Evolutionary conservation across 2,113 vertebrate genomes (phyloP).

Genomic region (Macroglossus sobrinus): DNA sequence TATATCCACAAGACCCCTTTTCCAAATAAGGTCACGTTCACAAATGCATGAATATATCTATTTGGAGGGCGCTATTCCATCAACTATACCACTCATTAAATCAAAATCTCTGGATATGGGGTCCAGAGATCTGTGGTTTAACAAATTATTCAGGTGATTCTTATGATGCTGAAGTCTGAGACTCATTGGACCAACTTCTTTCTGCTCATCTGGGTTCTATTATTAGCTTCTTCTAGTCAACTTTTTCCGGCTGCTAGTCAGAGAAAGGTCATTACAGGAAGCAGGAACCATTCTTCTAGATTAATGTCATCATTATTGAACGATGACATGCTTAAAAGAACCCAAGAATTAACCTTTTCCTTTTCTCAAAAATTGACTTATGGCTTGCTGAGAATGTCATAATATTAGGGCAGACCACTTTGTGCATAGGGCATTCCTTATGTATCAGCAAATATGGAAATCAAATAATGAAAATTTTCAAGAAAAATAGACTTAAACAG

Average conservation of each 20-base stretch:
- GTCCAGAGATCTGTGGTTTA: not conserved
- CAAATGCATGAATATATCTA: not conserved
- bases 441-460: not conserved
- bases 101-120: not conserved
- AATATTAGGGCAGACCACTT: not conserved
- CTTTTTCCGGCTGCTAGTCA: not conserved
- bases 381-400: not conserved
- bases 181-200: not conserved
- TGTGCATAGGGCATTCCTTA: not conserved
- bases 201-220: not conserved
- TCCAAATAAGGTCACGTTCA: not conserved
- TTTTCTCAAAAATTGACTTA: not conserved
- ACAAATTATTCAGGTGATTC: not conserved
- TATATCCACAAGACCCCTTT: not conserved
- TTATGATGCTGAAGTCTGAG: not conserved
- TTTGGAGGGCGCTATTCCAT: not conserved
- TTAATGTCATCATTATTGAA: not conserved
- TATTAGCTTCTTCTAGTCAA: not conserved
- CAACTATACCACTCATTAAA: not conserved
- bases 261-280: not conserved
- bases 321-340: not conserved
- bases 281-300: not conserved
- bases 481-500: not conserved
- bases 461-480: not conserved
- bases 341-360: not conserved